phyloP scores from a whole-genome alignment of 2,797 vertebrate species.

The Otolemur crassicaudatus region DNA sequence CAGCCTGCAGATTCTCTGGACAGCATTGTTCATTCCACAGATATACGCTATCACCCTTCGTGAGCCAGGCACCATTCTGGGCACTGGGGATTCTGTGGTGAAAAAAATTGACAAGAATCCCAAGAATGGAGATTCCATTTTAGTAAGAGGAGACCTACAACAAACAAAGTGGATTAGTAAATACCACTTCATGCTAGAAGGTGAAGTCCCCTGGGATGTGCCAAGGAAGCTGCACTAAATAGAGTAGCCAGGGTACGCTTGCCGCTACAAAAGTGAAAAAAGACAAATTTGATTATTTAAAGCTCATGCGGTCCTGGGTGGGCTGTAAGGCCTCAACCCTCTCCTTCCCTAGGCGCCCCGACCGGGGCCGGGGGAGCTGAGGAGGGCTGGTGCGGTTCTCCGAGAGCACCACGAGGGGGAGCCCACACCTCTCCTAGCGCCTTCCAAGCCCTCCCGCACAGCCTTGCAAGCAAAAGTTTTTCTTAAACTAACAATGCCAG shows the following conservation, averaged over 20 bases:
- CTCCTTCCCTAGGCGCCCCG: background rate
- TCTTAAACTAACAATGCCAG: slow-evolving; percentile 86
- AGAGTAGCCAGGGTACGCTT: background rate
- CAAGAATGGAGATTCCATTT: background rate
- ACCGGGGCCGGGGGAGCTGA: background rate
- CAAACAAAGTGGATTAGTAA: background rate
- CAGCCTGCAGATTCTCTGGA: background rate
- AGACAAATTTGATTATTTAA: background rate
- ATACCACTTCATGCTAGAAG: background rate
- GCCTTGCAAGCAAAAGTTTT: slow-evolving; percentile 87
- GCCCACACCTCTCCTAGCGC: slow-evolving; percentile 76
- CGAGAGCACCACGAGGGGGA: slow-evolving; percentile 75
- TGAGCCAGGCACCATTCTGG: background rate
- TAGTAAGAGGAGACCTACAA: background rate
- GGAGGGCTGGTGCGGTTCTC: background rate
- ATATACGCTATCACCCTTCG: background rate
- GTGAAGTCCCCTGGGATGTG: background rate
- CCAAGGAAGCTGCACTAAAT: background rate
- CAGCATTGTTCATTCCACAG: background rate
- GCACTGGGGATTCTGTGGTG: background rate
- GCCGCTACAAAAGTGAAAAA: background rate
- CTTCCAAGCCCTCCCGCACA: slow-evolving; percentile 59
- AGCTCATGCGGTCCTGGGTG: background rate
- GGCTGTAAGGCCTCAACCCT: background rate
- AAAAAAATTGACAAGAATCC: background rate